Base-by-base conservation (phyloP, 2,113 vertebrate species). In the Hassar affinis region DNA sequence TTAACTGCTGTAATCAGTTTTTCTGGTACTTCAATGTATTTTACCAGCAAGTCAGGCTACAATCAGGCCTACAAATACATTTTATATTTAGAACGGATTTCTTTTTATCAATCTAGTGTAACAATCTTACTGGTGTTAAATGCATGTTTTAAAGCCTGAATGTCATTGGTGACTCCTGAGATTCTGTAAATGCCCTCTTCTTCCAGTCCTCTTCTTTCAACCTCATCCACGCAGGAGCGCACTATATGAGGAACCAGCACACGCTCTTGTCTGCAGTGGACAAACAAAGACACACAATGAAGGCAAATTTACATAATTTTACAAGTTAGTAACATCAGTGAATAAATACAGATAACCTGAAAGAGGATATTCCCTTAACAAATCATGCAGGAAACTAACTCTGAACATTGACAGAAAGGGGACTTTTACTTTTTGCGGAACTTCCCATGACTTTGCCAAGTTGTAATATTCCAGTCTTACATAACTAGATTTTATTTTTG, bases 181-280 rank as follows among this genome's bases (percentile, higher is more conserved):
- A 94, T 62, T 81, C 94, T 88, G 86, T 95, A 95, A 88, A 95
- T 93, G 20, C 94, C 94, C 66, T 93, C 91, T 85, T 95, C 94
- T 0, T 85, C 86, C 89, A 94, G 35, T 35, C 94, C 94, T 77
- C 93, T 90, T 49, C 91, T 86, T 87, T 95, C 94, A 84, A 95
- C 83, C 87, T 95, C 93, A 86, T 93, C 92, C 59, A 89, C 90
- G 12, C 94, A 94, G 86, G 90, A 91, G 42, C 93, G 92, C 82
- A 95, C 92, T 83, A 94, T 90, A 12, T 93, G 92, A 6, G 93
- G 94, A 45, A 94, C 92, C 68, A 93, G 85, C 69, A 92, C 92
- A 10, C 92, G 91, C 81, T 95, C 93, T 83, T 91, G 91, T 64
- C 94, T 94, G 90, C 27, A 49, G 33, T 22, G 51, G 12, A 68